Percentiles rank a stretch among this genome's conserved stretches.
These are phyloP conservation scores for Gallinago stenura DNA, from an alignment of 2,797 vertebrate genomes.

Conservation along the genomic window DNA sequence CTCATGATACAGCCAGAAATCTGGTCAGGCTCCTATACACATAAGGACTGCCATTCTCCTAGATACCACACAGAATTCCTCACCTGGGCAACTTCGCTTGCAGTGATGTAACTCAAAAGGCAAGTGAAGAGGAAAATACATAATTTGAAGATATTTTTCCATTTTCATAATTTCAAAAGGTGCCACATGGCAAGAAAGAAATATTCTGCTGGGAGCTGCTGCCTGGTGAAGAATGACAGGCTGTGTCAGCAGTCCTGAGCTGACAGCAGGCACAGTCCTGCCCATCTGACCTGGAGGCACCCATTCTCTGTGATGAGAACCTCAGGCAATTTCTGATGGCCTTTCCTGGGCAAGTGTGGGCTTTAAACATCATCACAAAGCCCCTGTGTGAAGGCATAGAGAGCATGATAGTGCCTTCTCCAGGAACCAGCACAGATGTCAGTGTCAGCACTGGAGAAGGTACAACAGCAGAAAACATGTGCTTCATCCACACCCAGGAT, in stretches of 20 bases:
- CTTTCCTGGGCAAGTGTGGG: not conserved
- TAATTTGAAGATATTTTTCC: not conserved
- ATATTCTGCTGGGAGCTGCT: not conserved
- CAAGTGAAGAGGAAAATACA: not conserved
- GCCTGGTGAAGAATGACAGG: not conserved
- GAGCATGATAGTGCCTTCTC: not conserved
- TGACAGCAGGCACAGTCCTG: not conserved
- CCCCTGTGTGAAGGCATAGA: not conserved
- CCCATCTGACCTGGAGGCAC: not conserved
- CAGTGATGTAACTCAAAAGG: not conserved
- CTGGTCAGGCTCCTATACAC: slow-evolving; percentile 56
- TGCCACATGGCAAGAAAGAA: not conserved
- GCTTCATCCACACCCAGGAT: not conserved
- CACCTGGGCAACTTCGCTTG: not conserved
- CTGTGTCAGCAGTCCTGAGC: not conserved
- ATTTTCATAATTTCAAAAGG: not conserved
- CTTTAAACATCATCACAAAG: not conserved
- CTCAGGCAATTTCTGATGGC: not conserved
- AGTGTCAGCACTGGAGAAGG: not conserved
- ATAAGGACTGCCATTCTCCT: not conserved
- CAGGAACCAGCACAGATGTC: not conserved
- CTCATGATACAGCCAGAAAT: slow-evolving; percentile 62
- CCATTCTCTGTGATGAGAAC: not conserved
- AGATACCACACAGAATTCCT: not conserved
- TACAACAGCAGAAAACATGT: not conserved